Base-by-base conservation (phyloP, 2,113 vertebrate species). In the Ctenodactylus gundi region DNA sequence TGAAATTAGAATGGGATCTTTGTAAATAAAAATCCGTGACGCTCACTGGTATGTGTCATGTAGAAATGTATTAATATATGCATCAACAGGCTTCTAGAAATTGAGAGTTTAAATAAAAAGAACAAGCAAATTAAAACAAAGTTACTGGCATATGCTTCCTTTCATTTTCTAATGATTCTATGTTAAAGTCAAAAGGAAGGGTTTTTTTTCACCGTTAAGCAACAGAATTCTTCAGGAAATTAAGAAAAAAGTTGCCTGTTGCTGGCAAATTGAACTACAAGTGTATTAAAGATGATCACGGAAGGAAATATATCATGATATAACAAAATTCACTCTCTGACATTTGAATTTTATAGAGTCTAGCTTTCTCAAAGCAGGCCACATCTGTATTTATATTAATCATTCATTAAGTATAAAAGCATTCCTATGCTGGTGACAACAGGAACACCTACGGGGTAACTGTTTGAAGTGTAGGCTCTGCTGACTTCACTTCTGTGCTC, bases 391-490 rank as follows among this genome's bases (percentile, higher is more conserved):
- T 94, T 92, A 17, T 78, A 75, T 95, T 88, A 96, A 90, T 88
- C 81, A 92, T 97, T 95, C 41, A 96, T 94, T 95, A 88, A 77
- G 15, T 72, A 1, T 80, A 88, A 75, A 94, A 90, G 85, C 3
- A 93, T 76, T 92, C 67, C 67, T 62, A 27, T 81, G 36, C 85
- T 90, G 14, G 23, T 82, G 34, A 90, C 78, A 95, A 94, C 91
- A 97, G 97, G 93, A 97, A 95, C 67, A 88, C 73, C 85, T 96
- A 62, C 36, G 39, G 91, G 93, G 82, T 75, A 77, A 73, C 6
- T 95, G 77, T 94, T 96, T 96, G 94, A 97, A 95, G 88, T 91
- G 95, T 76, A 31, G 49, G 25, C 13, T 90, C 94, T 94, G 77
- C 93, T 94, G 85, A 90, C 21, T 97, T 92, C 31, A 90, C 55